Evolutionary conservation across 2,113 vertebrate species (phyloP).

Genomic region (Oreochromis aureus): DNA sequence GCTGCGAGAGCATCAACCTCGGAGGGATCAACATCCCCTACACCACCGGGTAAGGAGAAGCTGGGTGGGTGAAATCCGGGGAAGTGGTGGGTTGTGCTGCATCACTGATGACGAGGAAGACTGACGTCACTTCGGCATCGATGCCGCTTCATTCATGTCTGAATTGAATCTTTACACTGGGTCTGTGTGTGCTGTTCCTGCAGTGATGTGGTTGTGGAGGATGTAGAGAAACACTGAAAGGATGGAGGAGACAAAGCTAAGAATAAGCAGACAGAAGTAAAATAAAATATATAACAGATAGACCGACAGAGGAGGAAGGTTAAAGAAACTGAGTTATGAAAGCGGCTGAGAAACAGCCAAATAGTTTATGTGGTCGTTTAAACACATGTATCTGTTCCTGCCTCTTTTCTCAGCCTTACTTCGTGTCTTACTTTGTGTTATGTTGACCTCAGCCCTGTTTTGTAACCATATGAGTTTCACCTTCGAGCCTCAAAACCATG

Average conservation of each 20-base stretch:
- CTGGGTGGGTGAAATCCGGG: not conserved
- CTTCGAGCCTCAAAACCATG: not conserved
- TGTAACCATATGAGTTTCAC: not conserved
- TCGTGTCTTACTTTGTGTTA: not conserved
- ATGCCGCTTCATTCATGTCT: not conserved
- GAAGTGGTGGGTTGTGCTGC: not conserved
- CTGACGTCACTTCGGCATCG: not conserved
- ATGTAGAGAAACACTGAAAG: not conserved
- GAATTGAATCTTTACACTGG: not conserved
- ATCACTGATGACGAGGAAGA: not conserved
- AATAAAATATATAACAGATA: not conserved
- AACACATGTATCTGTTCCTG: not conserved
- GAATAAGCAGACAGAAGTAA: not conserved
- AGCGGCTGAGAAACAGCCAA: not conserved
- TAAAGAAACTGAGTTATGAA: not conserved
- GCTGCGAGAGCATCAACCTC: constrained; percentile 98
- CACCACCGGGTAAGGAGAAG: constrained; percentile 80
- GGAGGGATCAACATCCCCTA: constrained; percentile 99
- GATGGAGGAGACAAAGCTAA: not conserved
- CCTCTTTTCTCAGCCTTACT: not conserved
- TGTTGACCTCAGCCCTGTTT: not conserved
- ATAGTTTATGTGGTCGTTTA: not conserved
- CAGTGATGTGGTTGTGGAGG: not conserved
- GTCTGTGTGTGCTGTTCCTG: not conserved
- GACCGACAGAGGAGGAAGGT: not conserved